Percentiles rank a stretch among this genome's conserved stretches.
These are phyloP conservation scores for Hormaphis cornu DNA, from an alignment of 1,140 invertebrate genomes.

Conservation along the genomic window DNA sequence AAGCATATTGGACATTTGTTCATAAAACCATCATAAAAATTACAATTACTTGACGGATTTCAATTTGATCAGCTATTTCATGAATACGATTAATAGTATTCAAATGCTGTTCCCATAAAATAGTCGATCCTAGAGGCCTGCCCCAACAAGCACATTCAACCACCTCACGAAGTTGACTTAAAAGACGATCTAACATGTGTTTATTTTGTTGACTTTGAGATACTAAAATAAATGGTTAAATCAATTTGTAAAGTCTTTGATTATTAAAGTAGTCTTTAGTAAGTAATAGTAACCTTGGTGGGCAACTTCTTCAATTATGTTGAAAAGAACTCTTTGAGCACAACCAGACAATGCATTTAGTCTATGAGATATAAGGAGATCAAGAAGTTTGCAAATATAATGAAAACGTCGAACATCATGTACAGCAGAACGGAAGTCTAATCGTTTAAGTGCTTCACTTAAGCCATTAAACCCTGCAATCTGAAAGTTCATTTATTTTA, in stretches of 20 bases:
- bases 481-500: constrained; percentile 45
- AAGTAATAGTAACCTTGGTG: constrained; percentile 60
- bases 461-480: constrained; percentile 91
- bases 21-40: background rate
- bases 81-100: constrained; percentile 73
- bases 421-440: constrained; percentile 90
- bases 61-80: constrained; percentile 67
- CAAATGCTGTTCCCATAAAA: constrained; percentile 81
- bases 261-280: background rate
- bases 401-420: constrained; percentile 89
- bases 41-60: constrained; percentile 58
- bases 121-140: constrained; percentile 72
- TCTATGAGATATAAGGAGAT: constrained; percentile 76
- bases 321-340: constrained; percentile 83
- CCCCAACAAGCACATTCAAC: constrained; percentile 70
- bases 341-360: constrained; percentile 79
- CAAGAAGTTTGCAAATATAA: constrained; percentile 87
- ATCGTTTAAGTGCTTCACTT: constrained; percentile 83
- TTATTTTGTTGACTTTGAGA: constrained; percentile 80
- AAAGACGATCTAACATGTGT: constrained; percentile 64
- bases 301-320: constrained; percentile 88
- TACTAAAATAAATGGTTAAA: constrained; percentile 48
- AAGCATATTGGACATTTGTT: background rate
- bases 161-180: constrained; percentile 63
- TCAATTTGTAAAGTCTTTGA: background rate